phyloP scores from a whole-genome alignment of 2,797 vertebrate genomes.

The Acanthornis magna region DNA sequence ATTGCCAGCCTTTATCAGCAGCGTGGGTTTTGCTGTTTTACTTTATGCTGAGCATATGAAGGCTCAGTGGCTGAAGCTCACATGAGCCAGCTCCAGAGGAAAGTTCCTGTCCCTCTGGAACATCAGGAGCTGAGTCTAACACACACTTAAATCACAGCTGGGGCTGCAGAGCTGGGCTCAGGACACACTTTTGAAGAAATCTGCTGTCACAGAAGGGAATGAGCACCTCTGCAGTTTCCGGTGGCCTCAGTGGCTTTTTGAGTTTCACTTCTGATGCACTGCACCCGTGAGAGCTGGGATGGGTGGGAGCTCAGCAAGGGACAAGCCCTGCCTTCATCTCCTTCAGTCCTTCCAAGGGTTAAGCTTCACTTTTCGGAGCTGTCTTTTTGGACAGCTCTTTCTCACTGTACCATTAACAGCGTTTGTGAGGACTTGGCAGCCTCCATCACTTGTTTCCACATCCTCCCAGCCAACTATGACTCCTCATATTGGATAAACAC shows the following conservation, averaged over 20 bases:
- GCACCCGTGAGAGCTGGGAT: neutral
- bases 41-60: neutral
- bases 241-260: fast-evolving
- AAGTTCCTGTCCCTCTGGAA: neutral
- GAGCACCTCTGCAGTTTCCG: neutral
- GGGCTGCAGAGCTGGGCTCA: neutral
- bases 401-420: neutral
- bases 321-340: neutral
- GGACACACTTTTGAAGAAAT: neutral
- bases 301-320: neutral
- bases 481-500: neutral
- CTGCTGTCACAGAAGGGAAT: neutral
- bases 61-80: neutral
- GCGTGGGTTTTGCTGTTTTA: neutral
- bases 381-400: neutral
- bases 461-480: constrained; percentile 3
- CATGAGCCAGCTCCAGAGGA: neutral
- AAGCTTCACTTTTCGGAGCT: neutral
- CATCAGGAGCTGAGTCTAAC: neutral
- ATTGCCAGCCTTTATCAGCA: neutral
- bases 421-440: neutral
- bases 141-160: neutral
- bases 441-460: neutral
- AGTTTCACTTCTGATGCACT: neutral
- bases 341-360: neutral